Base-by-base conservation (phyloP, 1,140 invertebrate species). In the Drosophila repletoides region DNA sequence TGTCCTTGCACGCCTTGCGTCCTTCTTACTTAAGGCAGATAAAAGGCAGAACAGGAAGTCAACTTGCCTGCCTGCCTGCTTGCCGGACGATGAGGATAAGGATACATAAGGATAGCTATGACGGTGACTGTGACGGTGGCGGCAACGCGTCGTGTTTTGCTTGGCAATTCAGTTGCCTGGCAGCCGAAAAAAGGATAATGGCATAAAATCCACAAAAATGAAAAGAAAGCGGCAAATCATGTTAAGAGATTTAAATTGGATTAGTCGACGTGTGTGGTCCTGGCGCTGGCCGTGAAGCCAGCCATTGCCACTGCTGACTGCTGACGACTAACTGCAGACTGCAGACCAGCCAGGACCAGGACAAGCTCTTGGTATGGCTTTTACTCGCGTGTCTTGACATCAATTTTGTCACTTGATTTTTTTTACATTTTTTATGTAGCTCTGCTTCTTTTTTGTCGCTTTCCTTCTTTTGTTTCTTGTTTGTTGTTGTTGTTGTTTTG, bases 191-290 rank as follows among this genome's bases (percentile, higher is more conserved):
- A 84, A 69, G 79, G 79, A 86, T 84, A 84, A 84, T 79, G 80
- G 72, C 71, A 84, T 79, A 75, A 84, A 80, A 84, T 79, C 79
- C 71, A 86, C 56, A 66, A 86, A 80, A 84, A 84, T 86, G 80
- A 84, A 84, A 86, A 84, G 80, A 84, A 84, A 84, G 79, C 80
- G 75, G 80, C 80, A 84, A 84, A 84, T 84, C 80, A 80, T 86
- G 79, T 84, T 84, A 84, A 86, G 79, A 84, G 79, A 86, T 86
- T 84, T 84, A 84, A 84, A 84, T 84, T 84, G 79, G 80, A 84
- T 84, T 84, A 84, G 75, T 71, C 58, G 71, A 53, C 80, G 76
- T 83, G 79, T 77, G 56, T 67, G 72, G 52, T 41, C 68, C 43
- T 64, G 55, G 24, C 77, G 61, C 19, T 72, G 79, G 66, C 76